A percentile compares a stretch with the other conserved stretches of the same genome.
phyloP scores from a whole-genome alignment of 2,797 vertebrate genomes.

The Parotocinclus haroldoi region DNA sequence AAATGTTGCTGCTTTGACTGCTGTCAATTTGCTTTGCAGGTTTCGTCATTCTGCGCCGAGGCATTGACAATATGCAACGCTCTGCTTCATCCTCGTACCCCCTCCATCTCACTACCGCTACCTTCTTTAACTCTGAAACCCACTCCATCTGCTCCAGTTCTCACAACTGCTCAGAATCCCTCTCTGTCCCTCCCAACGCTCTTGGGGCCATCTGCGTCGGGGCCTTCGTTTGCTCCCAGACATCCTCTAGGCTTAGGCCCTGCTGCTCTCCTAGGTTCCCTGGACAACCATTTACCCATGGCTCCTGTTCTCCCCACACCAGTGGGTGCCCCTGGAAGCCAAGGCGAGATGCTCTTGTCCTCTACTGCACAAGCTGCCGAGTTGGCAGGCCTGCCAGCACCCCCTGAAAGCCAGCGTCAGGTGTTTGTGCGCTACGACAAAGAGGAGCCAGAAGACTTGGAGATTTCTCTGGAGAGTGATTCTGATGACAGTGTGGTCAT shows the following conservation, averaged over 20 bases:
- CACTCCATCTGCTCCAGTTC: conserved; percentile 56
- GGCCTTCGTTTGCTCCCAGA: conserved; percentile 61
- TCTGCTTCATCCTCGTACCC: conserved; percentile 79
- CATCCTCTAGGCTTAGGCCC: conserved; percentile 70
- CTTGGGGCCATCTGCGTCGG: conserved; percentile 63
- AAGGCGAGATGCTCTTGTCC: conserved; percentile 68
- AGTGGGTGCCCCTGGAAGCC: conserved; percentile 50
- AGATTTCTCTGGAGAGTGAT: conserved; percentile 88
- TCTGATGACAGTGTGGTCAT: conserved; percentile 91
- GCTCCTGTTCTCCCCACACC: conserved; percentile 57
- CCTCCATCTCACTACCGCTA: conserved; percentile 68
- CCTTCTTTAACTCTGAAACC: conserved; percentile 67
- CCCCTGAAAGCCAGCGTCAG: conserved; percentile 70
- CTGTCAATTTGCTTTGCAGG: conserved; percentile 59
- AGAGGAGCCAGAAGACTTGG: conserved; percentile 84
- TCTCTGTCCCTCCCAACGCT: conserved; percentile 67
- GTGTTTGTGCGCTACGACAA: conserved; percentile 88
- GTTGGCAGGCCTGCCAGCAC: conserved; percentile 54
- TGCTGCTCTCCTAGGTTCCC: conserved; percentile 63
- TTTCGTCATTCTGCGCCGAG: conserved; percentile 83
- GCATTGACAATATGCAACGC: conserved; percentile 80
- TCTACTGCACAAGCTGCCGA: conserved; percentile 64
- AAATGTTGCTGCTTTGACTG: background rate
- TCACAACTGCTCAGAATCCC: conserved; percentile 59
- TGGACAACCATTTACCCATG: conserved; percentile 68